These are phyloP conservation scores for Diloba caeruleocephala DNA, from an alignment of 2,888 invertebrate genomes.

Conservation along the genomic window DNA sequence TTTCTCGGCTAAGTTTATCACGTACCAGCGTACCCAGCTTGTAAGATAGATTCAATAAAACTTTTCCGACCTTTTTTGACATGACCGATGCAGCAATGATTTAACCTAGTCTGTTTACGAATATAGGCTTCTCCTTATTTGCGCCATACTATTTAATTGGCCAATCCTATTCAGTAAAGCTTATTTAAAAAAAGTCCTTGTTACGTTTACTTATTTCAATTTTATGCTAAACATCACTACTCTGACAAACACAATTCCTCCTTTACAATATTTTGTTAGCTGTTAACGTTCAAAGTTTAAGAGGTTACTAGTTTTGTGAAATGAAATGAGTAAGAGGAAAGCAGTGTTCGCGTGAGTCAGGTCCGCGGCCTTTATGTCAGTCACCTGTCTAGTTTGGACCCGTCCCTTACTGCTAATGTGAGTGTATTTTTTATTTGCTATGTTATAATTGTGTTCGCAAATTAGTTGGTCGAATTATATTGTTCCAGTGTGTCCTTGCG, in stretches of 20 bases:
- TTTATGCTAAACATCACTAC: too few species aligned
- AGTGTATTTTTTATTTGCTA: conserved; percentile 26
- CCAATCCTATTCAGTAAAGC: too few species aligned
- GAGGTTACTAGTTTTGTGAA: conserved; percentile 59
- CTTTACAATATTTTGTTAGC: conserved; percentile 8
- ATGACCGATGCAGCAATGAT: too few species aligned
- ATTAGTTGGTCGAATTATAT: conserved; percentile 14
- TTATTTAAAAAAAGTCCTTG: too few species aligned
- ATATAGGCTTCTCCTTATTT: too few species aligned
- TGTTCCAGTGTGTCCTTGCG: neutral
- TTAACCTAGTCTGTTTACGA: too few species aligned
- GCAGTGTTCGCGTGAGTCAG: conserved; percentile 63
- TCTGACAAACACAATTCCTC: neutral
- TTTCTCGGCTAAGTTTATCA: too few species aligned
- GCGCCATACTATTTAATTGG: too few species aligned
- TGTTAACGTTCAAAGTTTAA: conserved; percentile 53
- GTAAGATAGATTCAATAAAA: too few species aligned
- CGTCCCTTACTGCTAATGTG: conserved; percentile 31
- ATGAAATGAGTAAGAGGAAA: conserved; percentile 72
- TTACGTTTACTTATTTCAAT: too few species aligned
- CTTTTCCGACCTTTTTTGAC: too few species aligned
- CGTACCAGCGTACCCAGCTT: too few species aligned
- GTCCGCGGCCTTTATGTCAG: conserved; percentile 60
- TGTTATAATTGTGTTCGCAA: conserved; percentile 19
- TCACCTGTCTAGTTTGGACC: conserved; percentile 52